Evolutionary conservation across 2,113 vertebrate genomes (phyloP), one percentile per base, ranked within the genome.

Genomic region (Rana temporaria): DNA sequence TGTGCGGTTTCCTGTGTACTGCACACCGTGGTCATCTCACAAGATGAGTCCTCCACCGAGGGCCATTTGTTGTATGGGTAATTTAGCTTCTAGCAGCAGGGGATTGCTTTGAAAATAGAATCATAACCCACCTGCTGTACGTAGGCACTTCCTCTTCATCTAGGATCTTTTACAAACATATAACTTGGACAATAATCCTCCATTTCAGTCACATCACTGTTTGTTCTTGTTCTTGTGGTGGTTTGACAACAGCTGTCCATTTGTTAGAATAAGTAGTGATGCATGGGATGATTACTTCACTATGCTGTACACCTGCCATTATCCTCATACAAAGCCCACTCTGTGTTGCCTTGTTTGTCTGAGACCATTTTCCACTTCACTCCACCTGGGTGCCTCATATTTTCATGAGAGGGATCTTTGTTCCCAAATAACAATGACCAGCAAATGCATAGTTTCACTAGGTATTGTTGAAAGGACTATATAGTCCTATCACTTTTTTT

Each of bases 221-320:
- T 52, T 57, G 56, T 73, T 17, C 70, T 73, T 32, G 53, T 73
- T 17, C 70, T 73, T 32, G 53, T 8, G 2, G 0, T 56, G n/a
- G 69, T 30, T 19, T 72, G 16, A 72, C 15, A 56, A 73, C 7
- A 42, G n/a, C n/a, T 20, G 73, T 48, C 32, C n/a, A 24, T 19
- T 38, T 14, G 30, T 22, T 26, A 60, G 34, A 18, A 34, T 4
- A 14, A 19, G 18, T 4, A 1, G 69, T 55, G 69, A 71, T 71
- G 24, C 48, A 71, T 56, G 1, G 24, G 16, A 6, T 9, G 71
- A 74, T 26, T 48, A 62, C 34, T 64, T 63, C 71, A 60, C 59
- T 22, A 8, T 60, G 32, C 55, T 38, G 30, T 74, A 60, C 71
- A 74, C 71, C 71, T 74, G 55, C 70, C 18, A 9, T 59, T 20